These are phyloP conservation scores for Varecia variegata DNA, from an alignment of 2,797 vertebrate genomes.

Conservation along the genomic window DNA sequence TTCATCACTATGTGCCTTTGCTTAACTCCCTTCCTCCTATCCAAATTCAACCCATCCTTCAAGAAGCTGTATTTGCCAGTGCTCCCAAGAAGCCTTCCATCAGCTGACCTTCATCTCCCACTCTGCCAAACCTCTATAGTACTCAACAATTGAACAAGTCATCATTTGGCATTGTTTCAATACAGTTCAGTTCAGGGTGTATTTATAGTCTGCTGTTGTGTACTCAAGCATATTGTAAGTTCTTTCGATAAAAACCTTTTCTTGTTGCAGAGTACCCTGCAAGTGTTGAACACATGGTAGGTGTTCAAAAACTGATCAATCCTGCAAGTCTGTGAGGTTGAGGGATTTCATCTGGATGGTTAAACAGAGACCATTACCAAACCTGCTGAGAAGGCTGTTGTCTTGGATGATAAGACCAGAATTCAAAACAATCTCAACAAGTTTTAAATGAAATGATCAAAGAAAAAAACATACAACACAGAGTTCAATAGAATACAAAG, in stretches of 20 bases:
- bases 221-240: slow-evolving; percentile 28
- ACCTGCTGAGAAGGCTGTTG: neutral
- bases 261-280: slow-evolving; percentile 9
- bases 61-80: neutral
- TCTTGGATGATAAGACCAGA: slow-evolving; percentile 40
- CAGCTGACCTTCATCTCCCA: neutral
- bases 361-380: slow-evolving; percentile 35
- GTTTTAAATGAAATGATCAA: slow-evolving; percentile 35
- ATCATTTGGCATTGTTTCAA: neutral
- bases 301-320: slow-evolving; percentile 34
- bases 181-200: neutral
- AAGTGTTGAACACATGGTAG: neutral
- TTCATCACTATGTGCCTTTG: neutral
- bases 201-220: neutral
- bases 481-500: slow-evolving; percentile 36
- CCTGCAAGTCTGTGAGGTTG: neutral
- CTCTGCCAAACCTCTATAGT: neutral
- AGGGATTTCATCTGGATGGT: neutral
- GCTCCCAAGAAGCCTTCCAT: neutral
- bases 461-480: slow-evolving; percentile 25
- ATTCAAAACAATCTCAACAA: slow-evolving; percentile 46
- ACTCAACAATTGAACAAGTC: neutral
- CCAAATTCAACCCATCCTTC: slow-evolving; percentile 6
- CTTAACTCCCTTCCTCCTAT: neutral
- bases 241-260: slow-evolving; percentile 1